These are phyloP conservation scores for Phenacoccus solenopsis DNA, from an alignment of 1,140 invertebrate genomes.

Conservation along the genomic window DNA sequence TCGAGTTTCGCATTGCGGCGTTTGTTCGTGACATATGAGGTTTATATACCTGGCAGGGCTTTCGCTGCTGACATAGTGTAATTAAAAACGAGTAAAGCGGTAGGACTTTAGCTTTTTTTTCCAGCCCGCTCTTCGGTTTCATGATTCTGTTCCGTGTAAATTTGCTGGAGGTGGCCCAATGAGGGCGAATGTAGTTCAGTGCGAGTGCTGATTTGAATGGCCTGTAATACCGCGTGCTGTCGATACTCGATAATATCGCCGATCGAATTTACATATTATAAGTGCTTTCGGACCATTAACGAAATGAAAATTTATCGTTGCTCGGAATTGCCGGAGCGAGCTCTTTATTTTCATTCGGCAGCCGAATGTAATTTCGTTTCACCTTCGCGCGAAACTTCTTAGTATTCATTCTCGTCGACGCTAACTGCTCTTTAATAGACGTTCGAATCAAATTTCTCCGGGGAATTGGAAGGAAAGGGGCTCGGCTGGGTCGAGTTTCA, in stretches of 20 bases:
- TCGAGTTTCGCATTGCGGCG: not conserved
- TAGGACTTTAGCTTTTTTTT: too few species aligned
- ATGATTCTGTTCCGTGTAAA: too few species aligned
- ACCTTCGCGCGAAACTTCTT: not conserved
- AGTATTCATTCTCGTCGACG: not conserved
- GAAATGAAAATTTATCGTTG: not conserved
- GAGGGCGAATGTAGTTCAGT: too few species aligned
- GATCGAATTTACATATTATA: not conserved
- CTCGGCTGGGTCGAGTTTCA: too few species aligned
- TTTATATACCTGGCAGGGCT: not conserved
- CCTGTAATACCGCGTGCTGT: too few species aligned
- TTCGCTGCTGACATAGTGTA: not conserved
- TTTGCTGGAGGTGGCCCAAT: too few species aligned
- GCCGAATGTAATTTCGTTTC: not conserved
- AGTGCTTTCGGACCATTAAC: constrained; percentile 1
- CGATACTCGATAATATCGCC: not conserved
- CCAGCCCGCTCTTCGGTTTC: not conserved
- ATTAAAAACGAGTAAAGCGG: not conserved
- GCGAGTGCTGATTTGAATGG: too few species aligned
- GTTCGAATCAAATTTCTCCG: not conserved
- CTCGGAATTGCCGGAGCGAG: not conserved
- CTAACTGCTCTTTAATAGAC: not conserved
- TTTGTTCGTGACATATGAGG: constrained; percentile 1
- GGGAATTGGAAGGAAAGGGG: too few species aligned
- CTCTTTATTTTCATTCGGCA: not conserved